Conservation (phyloP, 2,888 invertebrate species). For the Metacarcinus magister region DNA sequence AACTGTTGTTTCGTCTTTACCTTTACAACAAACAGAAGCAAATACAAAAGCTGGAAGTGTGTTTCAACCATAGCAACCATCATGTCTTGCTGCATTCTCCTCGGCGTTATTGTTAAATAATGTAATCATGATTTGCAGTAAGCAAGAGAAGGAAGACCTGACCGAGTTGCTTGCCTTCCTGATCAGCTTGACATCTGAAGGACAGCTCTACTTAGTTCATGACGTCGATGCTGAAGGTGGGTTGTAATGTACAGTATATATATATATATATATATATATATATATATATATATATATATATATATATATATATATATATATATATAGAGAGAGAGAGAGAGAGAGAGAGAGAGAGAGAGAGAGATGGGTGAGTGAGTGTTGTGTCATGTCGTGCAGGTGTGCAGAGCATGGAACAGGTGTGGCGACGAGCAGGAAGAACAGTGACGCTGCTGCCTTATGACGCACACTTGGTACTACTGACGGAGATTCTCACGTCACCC, state of each 20-base stretch:
- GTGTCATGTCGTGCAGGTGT: background rate
- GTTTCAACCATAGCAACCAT: background rate
- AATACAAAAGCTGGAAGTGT: background rate
- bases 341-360: background rate
- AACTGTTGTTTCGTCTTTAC: too few relatives aligned
- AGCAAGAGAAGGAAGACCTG: background rate
- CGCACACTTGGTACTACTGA: background rate
- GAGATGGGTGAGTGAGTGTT: background rate
- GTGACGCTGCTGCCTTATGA: background rate
- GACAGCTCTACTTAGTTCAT: conserved; percentile 28
- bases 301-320: too few relatives aligned
- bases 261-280: too few relatives aligned
- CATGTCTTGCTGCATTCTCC: background rate
- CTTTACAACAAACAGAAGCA: too few relatives aligned
- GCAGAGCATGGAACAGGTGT: background rate
- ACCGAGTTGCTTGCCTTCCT: conserved; percentile 8
- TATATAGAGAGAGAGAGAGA: too few relatives aligned
- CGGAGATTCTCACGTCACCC: background rate
- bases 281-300: too few relatives aligned
- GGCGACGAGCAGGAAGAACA: background rate
- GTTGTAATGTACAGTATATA: background rate
- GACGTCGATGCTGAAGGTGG: conserved; percentile 1
- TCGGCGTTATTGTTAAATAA: background rate
- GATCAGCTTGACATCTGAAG: background rate
- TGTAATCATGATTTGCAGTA: background rate